Evolutionary conservation across 2,888 invertebrate species (phyloP).

Genomic region (Dysmachus trigonus): DNA sequence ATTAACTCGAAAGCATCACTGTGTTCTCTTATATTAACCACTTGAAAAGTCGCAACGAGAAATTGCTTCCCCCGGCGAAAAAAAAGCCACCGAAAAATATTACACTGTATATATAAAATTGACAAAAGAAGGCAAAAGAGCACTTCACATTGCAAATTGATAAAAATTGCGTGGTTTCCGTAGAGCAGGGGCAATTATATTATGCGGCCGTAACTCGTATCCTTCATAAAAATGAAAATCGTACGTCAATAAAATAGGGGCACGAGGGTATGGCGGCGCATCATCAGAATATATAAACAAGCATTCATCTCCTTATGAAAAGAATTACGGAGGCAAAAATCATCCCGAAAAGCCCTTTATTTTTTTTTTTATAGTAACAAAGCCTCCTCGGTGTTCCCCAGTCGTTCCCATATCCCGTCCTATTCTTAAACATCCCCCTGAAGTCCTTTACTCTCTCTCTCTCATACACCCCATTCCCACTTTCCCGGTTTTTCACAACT

Average conservation of each 20-base stretch:
- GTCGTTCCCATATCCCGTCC: neutral
- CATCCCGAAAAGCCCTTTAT: conserved; percentile 25
- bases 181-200: neutral
- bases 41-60: neutral
- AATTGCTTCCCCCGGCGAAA: neutral
- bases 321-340: conserved; percentile 17
- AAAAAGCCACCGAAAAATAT: neutral
- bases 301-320: conserved; percentile 27
- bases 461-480: neutral
- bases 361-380: conserved; percentile 30
- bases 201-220: neutral
- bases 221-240: conserved; percentile 6
- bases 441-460: neutral
- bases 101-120: neutral
- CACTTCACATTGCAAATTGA: conserved; percentile 1
- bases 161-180: conserved; percentile 1
- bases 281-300: conserved; percentile 7
- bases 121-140: neutral
- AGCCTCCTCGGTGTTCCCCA: neutral
- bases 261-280: neutral
- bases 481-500: neutral
- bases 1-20: neutral
- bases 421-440: neutral
- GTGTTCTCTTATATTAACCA: neutral
- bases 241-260: conserved; percentile 20